Base-by-base conservation (phyloP, 2,113 vertebrate species). In the Myrmecobius fasciatus region DNA sequence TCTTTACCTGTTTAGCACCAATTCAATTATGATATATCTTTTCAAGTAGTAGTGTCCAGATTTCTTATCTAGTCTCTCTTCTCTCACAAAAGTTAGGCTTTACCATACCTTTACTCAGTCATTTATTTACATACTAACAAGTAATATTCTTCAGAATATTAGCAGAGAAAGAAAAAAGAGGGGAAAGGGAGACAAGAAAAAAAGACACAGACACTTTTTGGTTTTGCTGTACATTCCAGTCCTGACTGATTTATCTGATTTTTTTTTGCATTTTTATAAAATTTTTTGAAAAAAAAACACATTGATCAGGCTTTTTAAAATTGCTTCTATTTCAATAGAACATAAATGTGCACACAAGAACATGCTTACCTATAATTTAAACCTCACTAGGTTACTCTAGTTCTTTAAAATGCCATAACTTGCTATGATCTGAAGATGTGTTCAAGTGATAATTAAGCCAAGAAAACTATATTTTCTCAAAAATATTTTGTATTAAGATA, bases 371-470 rank as follows among this genome's bases (percentile, higher is more conserved):
- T 88, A 36, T 8, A 91, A n/a, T 88, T 7, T 93, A 53, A 51
- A 91, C 51, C 26, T 51, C 90, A 47, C 3, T 10, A 92, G 9
- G 93, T 95, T 96, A 92, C 52, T 56, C 83, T 89, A 54, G 83
- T 25, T 53, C 90, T 54, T 95, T 89, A 53, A 46, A 25, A 1
- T 5, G 67, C 31, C 92, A 52, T 92, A 88, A 75, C 43, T 92
- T 97, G 4, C 52, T 93, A 93, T 91, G 91, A 94, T 89, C 49
- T 47, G 89, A 94, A 93, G 96, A 89, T 48, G 1, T 94, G 52
- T n/a, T 47, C 94, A 95, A 92, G 9, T 93, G 96, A 97, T 46
- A 95, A 95, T 67, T 96, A 96, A 95, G 93, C 2, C 47, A 97
- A 88, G 94, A 97, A 49, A 96, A 96, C 47, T 54, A 89, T 36